phyloP scores from a whole-genome alignment of 2,113 vertebrate genomes.

The Erinaceus europaeus region DNA sequence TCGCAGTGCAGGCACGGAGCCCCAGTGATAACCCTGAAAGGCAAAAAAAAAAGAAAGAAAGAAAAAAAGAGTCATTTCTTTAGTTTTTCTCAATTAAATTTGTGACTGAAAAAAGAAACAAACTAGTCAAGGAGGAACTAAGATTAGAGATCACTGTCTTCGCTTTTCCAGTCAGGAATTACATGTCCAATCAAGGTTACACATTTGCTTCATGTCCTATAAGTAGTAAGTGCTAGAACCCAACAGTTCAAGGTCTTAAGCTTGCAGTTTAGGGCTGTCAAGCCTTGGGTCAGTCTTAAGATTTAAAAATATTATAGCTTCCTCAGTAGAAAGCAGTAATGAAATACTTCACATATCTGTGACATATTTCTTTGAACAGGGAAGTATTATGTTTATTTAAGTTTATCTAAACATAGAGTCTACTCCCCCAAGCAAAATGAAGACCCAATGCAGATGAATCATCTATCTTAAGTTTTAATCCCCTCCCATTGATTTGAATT shows the following conservation, averaged over 20 bases:
- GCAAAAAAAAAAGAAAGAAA: too few relatives aligned
- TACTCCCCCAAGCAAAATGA: background rate
- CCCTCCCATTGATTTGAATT: constrained; percentile 25
- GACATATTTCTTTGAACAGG: background rate
- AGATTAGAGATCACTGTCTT: background rate
- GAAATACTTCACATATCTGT: background rate
- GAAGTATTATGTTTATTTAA: background rate
- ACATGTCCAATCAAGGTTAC: background rate
- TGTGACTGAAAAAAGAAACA: too few relatives aligned
- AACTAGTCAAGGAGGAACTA: background rate
- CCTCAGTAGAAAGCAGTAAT: background rate
- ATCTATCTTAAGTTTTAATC: constrained; percentile 45
- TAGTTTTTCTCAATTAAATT: background rate
- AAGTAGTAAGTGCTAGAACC: background rate
- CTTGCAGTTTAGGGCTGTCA: background rate
- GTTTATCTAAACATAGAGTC: background rate
- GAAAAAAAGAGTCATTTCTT: background rate
- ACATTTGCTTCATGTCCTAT: background rate
- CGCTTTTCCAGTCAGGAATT: background rate
- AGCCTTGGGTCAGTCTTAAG: background rate
- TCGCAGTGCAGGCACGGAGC: background rate
- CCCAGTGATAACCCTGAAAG: too few relatives aligned
- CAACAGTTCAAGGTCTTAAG: background rate
- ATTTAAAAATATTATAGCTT: background rate
- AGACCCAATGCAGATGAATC: background rate